Base-by-base conservation (phyloP, 2,888 invertebrate species). In the Sceliomorpha sp. region DNA sequence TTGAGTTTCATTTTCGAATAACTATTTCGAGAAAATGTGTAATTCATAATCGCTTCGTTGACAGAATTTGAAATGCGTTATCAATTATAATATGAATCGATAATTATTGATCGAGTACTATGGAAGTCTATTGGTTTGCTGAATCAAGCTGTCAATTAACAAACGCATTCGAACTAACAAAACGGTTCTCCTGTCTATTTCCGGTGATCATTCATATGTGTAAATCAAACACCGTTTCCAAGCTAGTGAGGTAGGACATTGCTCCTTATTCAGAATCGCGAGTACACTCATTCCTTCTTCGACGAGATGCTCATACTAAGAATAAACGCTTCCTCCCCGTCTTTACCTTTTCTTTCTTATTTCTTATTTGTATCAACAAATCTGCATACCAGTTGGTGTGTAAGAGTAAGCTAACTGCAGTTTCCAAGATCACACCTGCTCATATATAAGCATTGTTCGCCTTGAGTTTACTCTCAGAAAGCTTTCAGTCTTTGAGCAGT, bases 371-470 rank as follows among this genome's bases (percentile, higher is more conserved):
- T 70, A 64, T 70, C 70, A 72, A 70, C 67, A 69, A 74, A 80
- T 79, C 73, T 77, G 76, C 76, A 76, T 74, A 78, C 73, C 62
- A 58, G 68, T 63, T 62, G 36, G 48, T 36, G 53, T 64, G 69
- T 70, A 73, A 66, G 72, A 63, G 67, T 70, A 70, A 70, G 68
- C 75, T 72, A 76, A 79, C 76, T 75, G 66, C 72, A 71, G 51
- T 74, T 74, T 64, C 74, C 71, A 58, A 72, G 80, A 79, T 80
- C 71, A 73, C 69, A 75, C 73, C 70, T 72, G 73, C 67, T 73
- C 72, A 73, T 80, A 81, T 81, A 81, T 81, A 81, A 81, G 79
- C 74, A 74, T 76, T 74, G 76, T 69, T 70, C 70, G 67, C 60
- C 45, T 67, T 56, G 68, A 67, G 71, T 70, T 69, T 71, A 62